These are phyloP conservation scores for Luffia ferchaultella DNA, from an alignment of 2,888 invertebrate species.

Conservation along the genomic window DNA sequence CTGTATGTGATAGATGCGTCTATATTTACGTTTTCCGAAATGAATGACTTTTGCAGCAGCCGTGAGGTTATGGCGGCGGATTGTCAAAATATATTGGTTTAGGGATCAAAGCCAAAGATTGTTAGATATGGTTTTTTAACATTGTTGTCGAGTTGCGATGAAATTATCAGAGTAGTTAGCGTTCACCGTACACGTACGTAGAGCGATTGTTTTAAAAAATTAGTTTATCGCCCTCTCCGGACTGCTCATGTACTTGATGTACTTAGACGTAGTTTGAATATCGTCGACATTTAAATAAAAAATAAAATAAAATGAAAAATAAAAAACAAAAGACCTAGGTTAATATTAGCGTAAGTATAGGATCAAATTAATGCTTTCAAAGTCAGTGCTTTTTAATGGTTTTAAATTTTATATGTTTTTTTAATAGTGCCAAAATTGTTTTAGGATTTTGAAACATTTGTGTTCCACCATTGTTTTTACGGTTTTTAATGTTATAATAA, in stretches of 20 bases:
- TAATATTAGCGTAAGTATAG: conserved; percentile 48
- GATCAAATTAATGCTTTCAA: conserved; percentile 48
- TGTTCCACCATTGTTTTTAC: neutral
- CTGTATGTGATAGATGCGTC: conserved; percentile 57
- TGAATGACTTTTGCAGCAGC: conserved; percentile 20
- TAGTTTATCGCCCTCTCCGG: conserved; percentile 60
- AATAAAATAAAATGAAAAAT: conserved; percentile 54
- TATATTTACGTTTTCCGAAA: conserved; percentile 54
- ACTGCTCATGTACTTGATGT: conserved; percentile 57
- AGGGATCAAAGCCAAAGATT: conserved; percentile 88
- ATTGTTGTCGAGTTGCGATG: conserved; percentile 62
- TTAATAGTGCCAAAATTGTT: conserved; percentile 5
- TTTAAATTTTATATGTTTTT: too few relatives aligned
- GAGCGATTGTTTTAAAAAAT: conserved; percentile 40
- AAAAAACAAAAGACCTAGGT: conserved; percentile 25
- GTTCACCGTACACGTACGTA: conserved; percentile 42
- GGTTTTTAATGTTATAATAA: neutral
- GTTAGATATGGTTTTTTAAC: conserved; percentile 66
- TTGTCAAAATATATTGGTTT: conserved; percentile 69
- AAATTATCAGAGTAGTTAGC: conserved; percentile 58
- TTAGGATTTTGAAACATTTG: neutral
- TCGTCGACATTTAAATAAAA: conserved; percentile 51
- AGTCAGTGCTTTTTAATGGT: neutral
- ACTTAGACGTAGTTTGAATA: conserved; percentile 51
- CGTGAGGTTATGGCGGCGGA: conserved; percentile 42